Percentiles rank a stretch among this genome's conserved stretches.
Evolutionary conservation across 1,140 invertebrate species (phyloP).

Genomic region (Spodoptera frugiperda): DNA sequence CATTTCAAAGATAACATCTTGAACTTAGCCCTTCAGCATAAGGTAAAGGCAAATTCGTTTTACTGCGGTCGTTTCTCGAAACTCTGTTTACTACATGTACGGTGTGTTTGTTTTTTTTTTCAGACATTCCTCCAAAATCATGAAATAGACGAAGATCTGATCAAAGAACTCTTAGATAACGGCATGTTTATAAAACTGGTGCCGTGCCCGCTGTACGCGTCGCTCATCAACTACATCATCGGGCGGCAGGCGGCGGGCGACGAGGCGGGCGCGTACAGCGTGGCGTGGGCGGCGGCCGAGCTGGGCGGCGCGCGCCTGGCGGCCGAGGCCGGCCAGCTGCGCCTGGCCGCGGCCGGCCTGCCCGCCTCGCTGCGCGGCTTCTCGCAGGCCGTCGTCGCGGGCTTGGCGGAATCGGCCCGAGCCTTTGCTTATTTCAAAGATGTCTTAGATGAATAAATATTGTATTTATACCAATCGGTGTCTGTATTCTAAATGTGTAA

Average conservation of each 20-base stretch:
- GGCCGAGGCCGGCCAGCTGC: slow-evolving; percentile 71
- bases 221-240: slow-evolving; percentile 69
- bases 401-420: slow-evolving; percentile 70
- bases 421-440: slow-evolving; percentile 68
- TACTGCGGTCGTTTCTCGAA: background rate
- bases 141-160: slow-evolving; percentile 70
- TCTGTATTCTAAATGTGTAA: slow-evolving; percentile 22
- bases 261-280: slow-evolving; percentile 55
- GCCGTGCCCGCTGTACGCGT: slow-evolving; percentile 63
- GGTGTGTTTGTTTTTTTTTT: slow-evolving; percentile 50
- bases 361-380: slow-evolving; percentile 69
- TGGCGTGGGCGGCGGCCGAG: slow-evolving; percentile 64
- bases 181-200: slow-evolving; percentile 72
- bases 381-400: slow-evolving; percentile 63
- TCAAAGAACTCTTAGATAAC: slow-evolving; percentile 72
- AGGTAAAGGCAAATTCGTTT: slow-evolving; percentile 53
- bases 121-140: slow-evolving; percentile 63
- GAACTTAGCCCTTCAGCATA: slow-evolving; percentile 58
- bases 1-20: slow-evolving; percentile 55
- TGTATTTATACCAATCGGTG: slow-evolving; percentile 37
- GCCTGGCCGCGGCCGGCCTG: slow-evolving; percentile 60
- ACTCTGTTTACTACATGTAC: slow-evolving; percentile 1
- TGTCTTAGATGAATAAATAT: slow-evolving; percentile 55
- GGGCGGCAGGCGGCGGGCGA: slow-evolving; percentile 46
- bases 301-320: slow-evolving; percentile 66